phyloP scores from a whole-genome alignment of 2,113 vertebrate species.

The Bubo blakistoni region DNA sequence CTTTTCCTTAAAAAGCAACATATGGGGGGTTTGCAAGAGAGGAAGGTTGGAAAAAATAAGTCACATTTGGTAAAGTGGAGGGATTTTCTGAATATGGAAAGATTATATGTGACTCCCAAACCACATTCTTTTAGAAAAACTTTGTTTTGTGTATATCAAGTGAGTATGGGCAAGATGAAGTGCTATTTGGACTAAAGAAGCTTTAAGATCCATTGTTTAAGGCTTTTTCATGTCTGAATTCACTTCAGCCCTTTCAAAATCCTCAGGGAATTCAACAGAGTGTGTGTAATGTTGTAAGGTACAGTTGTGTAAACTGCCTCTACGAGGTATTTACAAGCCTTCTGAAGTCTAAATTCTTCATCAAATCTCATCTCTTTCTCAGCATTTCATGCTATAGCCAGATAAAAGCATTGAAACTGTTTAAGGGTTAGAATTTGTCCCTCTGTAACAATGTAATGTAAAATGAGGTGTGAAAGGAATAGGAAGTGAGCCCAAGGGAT shows the following conservation, averaged over 20 bases:
- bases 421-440: neutral
- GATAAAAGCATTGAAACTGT: neutral
- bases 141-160: neutral
- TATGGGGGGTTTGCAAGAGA: neutral
- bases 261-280: neutral
- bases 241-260: neutral
- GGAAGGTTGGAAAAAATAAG: neutral
- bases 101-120: neutral
- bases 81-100: neutral
- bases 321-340: neutral
- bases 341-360: neutral
- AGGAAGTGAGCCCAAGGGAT: neutral
- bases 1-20: neutral
- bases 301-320: neutral
- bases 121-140: neutral
- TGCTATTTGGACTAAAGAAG: neutral
- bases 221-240: neutral
- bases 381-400: neutral
- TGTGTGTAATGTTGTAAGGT: neutral
- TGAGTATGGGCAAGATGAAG: neutral
- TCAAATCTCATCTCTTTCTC: neutral
- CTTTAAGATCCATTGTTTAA: neutral
- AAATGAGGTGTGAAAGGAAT: neutral
- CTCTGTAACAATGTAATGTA: fast-evolving
- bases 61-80: neutral